A percentile compares a stretch with the other conserved stretches of the same genome.
These are phyloP conservation scores for Pteronotus mesoamericanus DNA, from an alignment of 2,797 vertebrate genomes.

Conservation along the genomic window DNA sequence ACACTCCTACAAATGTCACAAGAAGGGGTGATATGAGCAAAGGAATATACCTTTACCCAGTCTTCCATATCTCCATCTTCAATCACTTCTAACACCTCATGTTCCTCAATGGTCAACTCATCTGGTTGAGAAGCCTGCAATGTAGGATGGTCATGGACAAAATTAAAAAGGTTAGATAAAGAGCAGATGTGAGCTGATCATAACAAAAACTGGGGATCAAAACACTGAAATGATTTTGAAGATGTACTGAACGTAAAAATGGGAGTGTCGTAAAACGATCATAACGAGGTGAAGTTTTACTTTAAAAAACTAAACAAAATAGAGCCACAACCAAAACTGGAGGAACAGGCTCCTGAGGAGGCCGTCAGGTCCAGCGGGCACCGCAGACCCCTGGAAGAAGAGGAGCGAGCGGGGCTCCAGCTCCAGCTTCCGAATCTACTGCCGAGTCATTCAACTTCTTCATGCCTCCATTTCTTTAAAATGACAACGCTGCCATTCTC, in stretches of 20 bases:
- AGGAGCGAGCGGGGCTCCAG: not conserved
- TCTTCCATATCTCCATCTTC: conserved; percentile 99
- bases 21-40: conserved; percentile 55
- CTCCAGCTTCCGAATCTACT: not conserved
- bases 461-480: conserved; percentile 47
- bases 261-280: conserved; percentile 60
- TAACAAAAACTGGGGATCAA: conserved; percentile 60
- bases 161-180: conserved; percentile 57
- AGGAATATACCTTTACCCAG: conserved; percentile 94
- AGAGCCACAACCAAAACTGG: conserved; percentile 53
- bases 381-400: not conserved
- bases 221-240: conserved; percentile 66
- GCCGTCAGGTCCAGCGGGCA: not conserved
- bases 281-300: conserved; percentile 70
- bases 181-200: conserved; percentile 56
- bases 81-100: conserved; percentile 97
- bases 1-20: not conserved
- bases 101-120: conserved; percentile 97
- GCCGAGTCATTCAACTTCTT: not conserved
- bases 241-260: conserved; percentile 58
- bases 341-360: conserved; percentile 47
- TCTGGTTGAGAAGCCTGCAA: conserved; percentile 95
- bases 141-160: conserved; percentile 56
- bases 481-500: conserved; percentile 40
- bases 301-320: conserved; percentile 62